These are phyloP conservation scores for Lophotriccus pileatus DNA, from an alignment of 2,797 vertebrate species.

Conservation along the genomic window DNA sequence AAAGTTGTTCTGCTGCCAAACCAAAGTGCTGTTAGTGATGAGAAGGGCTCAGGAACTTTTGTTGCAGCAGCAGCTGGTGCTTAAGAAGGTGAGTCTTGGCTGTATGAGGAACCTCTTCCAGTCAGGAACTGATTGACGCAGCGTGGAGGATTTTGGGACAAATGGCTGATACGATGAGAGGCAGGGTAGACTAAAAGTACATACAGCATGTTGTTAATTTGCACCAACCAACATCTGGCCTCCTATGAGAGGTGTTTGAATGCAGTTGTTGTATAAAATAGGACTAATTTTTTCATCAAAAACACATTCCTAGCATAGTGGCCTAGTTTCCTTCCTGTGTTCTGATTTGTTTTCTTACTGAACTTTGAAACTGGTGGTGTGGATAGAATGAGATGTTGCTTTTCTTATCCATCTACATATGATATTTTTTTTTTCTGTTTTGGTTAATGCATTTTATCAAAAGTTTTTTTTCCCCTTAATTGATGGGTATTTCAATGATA, in stretches of 20 bases:
- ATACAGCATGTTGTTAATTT: neutral
- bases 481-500: neutral
- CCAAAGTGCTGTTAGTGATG: neutral
- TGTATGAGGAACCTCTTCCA: neutral
- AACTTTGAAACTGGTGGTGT: neutral
- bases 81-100: neutral
- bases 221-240: neutral
- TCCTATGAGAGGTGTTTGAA: neutral
- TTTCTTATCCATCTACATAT: neutral
- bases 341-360: neutral
- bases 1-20: neutral
- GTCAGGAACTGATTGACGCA: neutral
- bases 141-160: neutral
- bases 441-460: neutral
- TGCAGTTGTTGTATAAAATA: neutral
- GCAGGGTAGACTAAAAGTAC: neutral
- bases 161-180: neutral
- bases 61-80: neutral
- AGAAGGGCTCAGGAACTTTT: neutral
- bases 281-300: constrained; percentile 18
- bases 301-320: neutral
- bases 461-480: neutral
- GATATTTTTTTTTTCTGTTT: neutral
- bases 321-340: neutral
- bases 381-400: neutral